Conservation (phyloP, 2,797 vertebrate genomes). For the Manis pentadactyla region DNA sequence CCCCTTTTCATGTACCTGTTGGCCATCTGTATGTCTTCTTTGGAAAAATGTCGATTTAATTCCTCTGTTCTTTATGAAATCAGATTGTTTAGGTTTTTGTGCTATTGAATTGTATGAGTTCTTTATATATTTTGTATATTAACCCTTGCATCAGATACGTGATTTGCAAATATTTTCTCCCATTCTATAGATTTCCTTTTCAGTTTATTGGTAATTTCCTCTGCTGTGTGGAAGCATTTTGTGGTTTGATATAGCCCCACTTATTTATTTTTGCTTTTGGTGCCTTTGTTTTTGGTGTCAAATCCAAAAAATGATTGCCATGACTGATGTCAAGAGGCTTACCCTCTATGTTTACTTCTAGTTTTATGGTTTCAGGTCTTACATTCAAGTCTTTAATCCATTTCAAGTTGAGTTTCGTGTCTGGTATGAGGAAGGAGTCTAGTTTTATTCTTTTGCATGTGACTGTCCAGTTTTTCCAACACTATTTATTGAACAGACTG, state of each 20-base stretch:
- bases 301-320: background rate
- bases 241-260: background rate
- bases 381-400: background rate
- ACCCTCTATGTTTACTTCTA: background rate
- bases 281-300: background rate
- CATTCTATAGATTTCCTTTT: background rate
- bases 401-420: background rate
- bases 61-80: background rate
- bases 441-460: background rate
- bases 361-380: background rate
- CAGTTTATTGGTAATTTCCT: background rate
- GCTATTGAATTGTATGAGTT: background rate
- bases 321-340: background rate
- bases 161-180: background rate
- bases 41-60: background rate
- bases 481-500: background rate
- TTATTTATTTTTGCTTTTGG: background rate
- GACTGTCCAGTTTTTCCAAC: background rate
- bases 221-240: background rate
- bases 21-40: background rate
- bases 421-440: background rate
- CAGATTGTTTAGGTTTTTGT: background rate
- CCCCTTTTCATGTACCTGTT: background rate
- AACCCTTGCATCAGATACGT: background rate
- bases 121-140: background rate